phyloP scores from a whole-genome alignment of 2,888 invertebrate genomes.

The Agonopterix alstromeriana region DNA sequence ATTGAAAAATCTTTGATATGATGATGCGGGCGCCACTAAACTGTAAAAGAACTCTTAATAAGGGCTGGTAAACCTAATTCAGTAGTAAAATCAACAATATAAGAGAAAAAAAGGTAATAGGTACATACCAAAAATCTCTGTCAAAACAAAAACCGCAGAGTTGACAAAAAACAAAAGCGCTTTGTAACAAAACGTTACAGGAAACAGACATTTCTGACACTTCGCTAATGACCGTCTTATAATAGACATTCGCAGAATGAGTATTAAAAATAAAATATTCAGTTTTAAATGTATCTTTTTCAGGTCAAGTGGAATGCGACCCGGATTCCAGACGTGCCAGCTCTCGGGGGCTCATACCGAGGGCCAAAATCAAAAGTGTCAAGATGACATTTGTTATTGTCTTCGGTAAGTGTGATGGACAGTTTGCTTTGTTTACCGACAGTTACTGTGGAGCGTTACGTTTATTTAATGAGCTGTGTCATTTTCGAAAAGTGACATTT shows the following conservation, averaged over 20 bases:
- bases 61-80: no score
- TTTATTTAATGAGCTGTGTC: no score
- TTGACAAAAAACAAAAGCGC: constrained; percentile 4
- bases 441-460: no score
- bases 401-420: constrained; percentile 81
- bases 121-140: no score
- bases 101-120: no score
- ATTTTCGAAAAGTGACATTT: no score
- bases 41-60: no score
- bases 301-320: constrained; percentile 68
- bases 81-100: no score
- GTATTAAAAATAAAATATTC: not conserved
- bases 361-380: constrained; percentile 97
- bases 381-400: constrained; percentile 99
- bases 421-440: no score
- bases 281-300: constrained; percentile 15
- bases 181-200: constrained; percentile 16
- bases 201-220: constrained; percentile 17
- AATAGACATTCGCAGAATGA: constrained; percentile 11
- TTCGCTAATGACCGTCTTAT: constrained; percentile 16
- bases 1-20: no score
- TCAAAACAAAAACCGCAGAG: not conserved
- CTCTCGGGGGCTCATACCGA: constrained; percentile 93
- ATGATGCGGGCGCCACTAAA: no score
- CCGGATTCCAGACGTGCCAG: constrained; percentile 86